A percentile compares a stretch with the other conserved stretches of the same genome.
phyloP scores from a whole-genome alignment of 2,888 invertebrate species.

The Sepiola atlantica region DNA sequence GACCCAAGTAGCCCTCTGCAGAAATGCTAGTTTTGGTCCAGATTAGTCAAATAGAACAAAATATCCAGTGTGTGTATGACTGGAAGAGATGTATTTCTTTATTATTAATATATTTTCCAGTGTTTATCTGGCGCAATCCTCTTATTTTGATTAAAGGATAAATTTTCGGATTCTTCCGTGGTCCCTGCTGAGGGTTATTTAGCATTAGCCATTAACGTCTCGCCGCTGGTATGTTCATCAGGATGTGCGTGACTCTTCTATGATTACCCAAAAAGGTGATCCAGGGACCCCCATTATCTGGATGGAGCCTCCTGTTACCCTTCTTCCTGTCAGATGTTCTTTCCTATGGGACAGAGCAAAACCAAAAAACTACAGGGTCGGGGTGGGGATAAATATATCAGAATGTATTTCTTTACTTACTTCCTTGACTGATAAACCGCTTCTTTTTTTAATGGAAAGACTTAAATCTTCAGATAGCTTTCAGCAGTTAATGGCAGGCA shows the following conservation, averaged over 20 bases:
- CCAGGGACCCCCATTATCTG: not conserved
- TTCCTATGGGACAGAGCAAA: not conserved
- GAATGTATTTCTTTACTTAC: not conserved
- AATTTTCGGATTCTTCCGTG: not conserved
- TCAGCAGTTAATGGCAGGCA: not conserved
- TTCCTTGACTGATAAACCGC: not conserved
- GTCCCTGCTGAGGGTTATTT: not conserved
- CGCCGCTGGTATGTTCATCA: not conserved
- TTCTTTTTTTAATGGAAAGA: not conserved
- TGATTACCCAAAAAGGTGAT: not conserved
- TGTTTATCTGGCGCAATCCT: not conserved
- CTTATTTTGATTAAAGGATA: not conserved
- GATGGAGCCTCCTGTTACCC: not conserved
- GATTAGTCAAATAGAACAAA: not conserved
- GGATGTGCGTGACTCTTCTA: not conserved
- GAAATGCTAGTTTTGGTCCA: not conserved
- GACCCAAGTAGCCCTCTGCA: too few species aligned
- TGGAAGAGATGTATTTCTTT: not conserved
- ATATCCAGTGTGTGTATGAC: not conserved
- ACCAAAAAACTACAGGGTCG: not conserved
- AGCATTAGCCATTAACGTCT: not conserved
- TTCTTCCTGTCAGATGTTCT: slow-evolving; percentile 32
- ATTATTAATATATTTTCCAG: not conserved
- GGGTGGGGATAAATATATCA: not conserved
- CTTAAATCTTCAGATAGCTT: not conserved